A percentile compares a stretch with the other conserved stretches of the same genome.
Evolutionary conservation across 1,140 invertebrate genomes (phyloP).

Genomic region (Bombus turneri): DNA sequence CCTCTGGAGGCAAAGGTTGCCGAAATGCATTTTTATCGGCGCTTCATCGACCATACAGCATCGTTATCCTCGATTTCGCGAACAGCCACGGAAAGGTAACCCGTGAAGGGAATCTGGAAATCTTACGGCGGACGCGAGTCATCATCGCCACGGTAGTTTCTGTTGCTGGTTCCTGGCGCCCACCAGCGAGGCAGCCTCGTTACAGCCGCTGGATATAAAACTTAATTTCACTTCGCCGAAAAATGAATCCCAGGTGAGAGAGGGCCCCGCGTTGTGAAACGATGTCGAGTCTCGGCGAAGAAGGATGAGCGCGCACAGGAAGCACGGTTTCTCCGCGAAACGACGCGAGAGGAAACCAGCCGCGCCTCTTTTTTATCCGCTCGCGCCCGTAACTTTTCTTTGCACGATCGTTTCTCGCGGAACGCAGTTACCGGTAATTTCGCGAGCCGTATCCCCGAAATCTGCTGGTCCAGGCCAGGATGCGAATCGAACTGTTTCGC

Average conservation of each 20-base stretch:
- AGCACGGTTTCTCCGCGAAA: constrained; percentile 35
- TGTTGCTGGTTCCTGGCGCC: constrained; percentile 49
- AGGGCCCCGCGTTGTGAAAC: neutral
- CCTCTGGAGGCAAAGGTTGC: neutral
- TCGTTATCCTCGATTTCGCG: neutral
- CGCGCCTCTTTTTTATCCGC: constrained; percentile 35
- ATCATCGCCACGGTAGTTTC: constrained; percentile 62
- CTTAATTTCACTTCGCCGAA: constrained; percentile 73
- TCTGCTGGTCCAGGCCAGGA: neutral
- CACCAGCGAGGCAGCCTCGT: constrained; percentile 60
- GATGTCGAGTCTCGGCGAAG: neutral
- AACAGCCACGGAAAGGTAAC: neutral
- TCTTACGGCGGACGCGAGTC: constrained; percentile 49
- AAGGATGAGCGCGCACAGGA: constrained; percentile 20
- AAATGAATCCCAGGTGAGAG: constrained; percentile 59
- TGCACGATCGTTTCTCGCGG: constrained; percentile 26
- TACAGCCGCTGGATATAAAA: constrained; percentile 68
- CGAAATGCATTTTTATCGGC: constrained; percentile 26
- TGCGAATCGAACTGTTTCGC: constrained; percentile 35
- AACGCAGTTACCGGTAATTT: constrained; percentile 49
- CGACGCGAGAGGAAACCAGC: constrained; percentile 31
- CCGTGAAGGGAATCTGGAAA: neutral
- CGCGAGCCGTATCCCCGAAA: constrained; percentile 47
- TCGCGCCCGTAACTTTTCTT: constrained; percentile 47
- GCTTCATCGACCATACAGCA: neutral